phyloP scores from a whole-genome alignment of 2,797 vertebrate species.

The Arnoldichthys spilopterus region DNA sequence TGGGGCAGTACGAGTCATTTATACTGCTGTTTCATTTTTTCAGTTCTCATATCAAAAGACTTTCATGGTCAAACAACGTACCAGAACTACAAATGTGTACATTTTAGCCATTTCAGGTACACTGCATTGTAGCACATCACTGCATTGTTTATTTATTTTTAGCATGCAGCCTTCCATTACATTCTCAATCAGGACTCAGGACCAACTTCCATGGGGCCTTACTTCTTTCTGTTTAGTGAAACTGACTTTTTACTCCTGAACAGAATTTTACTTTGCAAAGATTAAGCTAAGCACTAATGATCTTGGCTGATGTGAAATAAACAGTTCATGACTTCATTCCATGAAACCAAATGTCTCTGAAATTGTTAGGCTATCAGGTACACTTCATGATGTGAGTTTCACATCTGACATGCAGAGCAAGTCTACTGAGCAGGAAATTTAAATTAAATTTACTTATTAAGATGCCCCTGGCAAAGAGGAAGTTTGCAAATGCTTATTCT shows the following conservation, averaged over 20 bases:
- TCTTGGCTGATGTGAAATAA: conserved; percentile 17
- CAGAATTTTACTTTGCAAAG: not conserved
- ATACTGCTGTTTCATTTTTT: not conserved
- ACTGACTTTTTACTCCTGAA: conserved; percentile 29
- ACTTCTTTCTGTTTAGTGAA: conserved; percentile 42
- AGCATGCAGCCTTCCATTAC: conserved; percentile 6
- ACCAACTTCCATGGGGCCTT: conserved; percentile 51
- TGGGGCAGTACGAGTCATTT: not conserved
- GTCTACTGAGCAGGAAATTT: not conserved
- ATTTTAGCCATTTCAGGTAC: not conserved
- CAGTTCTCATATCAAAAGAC: too few relatives aligned
- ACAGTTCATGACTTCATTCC: not conserved
- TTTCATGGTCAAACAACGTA: too few relatives aligned
- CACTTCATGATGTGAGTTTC: not conserved
- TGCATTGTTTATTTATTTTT: not conserved
- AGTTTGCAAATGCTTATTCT: not conserved
- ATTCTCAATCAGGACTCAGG: conserved; percentile 15
- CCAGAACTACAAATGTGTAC: not conserved
- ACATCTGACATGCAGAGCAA: not conserved
- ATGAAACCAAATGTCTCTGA: not conserved
- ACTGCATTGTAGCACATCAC: not conserved
- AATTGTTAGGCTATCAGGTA: not conserved
- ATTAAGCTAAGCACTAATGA: not conserved
- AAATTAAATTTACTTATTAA: not conserved
- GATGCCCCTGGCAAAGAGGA: not conserved